A percentile compares a stretch with the other conserved stretches of the same genome.
Evolutionary conservation across 2,888 invertebrate genomes (phyloP).

Genomic region (Cheilosia grossa): DNA sequence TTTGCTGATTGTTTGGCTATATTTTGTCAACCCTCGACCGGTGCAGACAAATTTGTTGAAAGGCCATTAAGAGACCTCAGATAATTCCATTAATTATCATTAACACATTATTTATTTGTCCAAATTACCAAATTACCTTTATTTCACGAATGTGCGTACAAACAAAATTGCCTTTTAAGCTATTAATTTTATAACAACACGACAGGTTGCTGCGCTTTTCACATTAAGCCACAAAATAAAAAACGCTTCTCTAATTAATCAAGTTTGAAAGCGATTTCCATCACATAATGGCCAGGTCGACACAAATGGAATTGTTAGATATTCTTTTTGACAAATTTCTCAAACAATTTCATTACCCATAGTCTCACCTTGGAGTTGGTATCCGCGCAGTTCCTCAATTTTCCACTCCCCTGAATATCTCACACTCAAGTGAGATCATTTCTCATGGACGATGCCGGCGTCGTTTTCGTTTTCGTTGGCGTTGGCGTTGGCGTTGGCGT

Average conservation of each 20-base stretch:
- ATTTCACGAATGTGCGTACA: neutral
- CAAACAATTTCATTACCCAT: conserved; percentile 53
- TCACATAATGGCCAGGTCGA: conserved; percentile 47
- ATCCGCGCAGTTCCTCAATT: conserved; percentile 45
- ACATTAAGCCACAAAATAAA: conserved; percentile 31
- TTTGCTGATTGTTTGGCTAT: no score
- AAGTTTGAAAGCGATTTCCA: conserved; percentile 39
- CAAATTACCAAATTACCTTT: neutral
- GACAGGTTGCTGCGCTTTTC: conserved; percentile 28
- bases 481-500: neutral
- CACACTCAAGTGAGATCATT: conserved; percentile 49
- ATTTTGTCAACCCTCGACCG: no score
- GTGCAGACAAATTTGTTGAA: no score
- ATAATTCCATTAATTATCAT: no score
- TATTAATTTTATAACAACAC: conserved; percentile 25
- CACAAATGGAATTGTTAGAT: conserved; percentile 53
- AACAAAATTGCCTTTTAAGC: conserved; percentile 10
- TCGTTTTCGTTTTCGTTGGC: neutral
- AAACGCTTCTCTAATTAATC: conserved; percentile 60
- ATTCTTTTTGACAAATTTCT: conserved; percentile 70
- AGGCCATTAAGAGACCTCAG: no score
- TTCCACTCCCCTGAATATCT: conserved; percentile 57
- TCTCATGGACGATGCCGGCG: conserved; percentile 31
- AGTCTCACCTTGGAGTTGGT: conserved; percentile 20
- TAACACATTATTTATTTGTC: neutral